Conservation (phyloP, 2,888 invertebrate genomes). For the Subacronicta megacephala region DNA sequence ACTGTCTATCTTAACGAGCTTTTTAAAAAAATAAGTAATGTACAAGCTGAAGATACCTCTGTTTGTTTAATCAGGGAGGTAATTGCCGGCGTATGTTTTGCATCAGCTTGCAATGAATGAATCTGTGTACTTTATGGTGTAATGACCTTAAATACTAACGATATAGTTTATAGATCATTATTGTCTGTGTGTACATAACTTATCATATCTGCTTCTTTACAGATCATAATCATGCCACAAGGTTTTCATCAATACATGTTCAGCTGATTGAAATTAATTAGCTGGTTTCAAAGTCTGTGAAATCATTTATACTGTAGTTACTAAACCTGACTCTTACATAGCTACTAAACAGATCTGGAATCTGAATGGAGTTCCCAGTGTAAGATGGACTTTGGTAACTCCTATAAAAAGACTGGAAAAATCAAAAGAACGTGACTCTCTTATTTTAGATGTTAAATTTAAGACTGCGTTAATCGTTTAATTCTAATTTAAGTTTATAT, state of each 20-base stretch:
- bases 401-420: too few species aligned
- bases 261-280: conserved; percentile 32
- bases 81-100: conserved; percentile 26
- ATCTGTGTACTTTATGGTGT: conserved; percentile 38
- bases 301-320: not conserved
- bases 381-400: too few species aligned
- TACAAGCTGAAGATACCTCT: conserved; percentile 4
- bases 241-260: conserved; percentile 34
- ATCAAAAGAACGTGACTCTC: too few species aligned
- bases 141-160: conserved; percentile 44
- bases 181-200: conserved; percentile 10
- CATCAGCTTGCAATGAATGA: conserved; percentile 43
- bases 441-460: too few species aligned
- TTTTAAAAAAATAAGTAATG: not conserved
- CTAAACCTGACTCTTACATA: not conserved
- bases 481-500: too few species aligned
- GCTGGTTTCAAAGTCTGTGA: conserved; percentile 13
- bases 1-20: not conserved
- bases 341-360: not conserved
- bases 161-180: conserved; percentile 28
- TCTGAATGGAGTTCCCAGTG: too few species aligned
- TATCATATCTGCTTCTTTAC: not conserved
- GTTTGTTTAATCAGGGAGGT: conserved; percentile 23
- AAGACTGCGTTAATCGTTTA: too few species aligned
- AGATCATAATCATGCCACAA: conserved; percentile 32